A percentile compares a stretch with the other conserved stretches of the same genome.
phyloP scores from a whole-genome alignment of 2,888 invertebrate species.

The Stenichneumon culpator region DNA sequence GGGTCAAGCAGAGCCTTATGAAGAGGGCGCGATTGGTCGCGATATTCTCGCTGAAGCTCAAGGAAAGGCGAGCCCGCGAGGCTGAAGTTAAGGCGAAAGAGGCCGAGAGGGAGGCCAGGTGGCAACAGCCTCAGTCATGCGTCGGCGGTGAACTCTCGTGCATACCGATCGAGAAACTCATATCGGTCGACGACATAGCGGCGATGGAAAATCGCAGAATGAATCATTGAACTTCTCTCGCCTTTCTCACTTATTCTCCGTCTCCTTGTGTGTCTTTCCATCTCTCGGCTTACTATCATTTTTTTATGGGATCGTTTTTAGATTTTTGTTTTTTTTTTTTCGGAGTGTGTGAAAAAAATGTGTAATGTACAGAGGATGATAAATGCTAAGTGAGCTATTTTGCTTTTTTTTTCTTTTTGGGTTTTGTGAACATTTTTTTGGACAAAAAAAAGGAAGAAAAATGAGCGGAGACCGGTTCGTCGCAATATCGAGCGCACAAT shows the following conservation, averaged over 20 bases:
- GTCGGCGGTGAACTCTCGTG: constrained; percentile 94
- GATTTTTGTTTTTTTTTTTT: background rate
- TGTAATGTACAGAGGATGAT: background rate
- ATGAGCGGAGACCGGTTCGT: background rate
- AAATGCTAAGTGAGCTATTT: background rate
- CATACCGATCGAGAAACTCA: constrained; percentile 93
- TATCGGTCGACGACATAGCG: constrained; percentile 86
- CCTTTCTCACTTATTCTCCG: constrained; percentile 41
- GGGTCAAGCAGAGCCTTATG: constrained; percentile 91
- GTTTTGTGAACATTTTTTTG: background rate
- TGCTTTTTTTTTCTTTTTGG: background rate
- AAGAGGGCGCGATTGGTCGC: constrained; percentile 94
- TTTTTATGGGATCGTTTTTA: background rate
- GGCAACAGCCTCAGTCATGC: constrained; percentile 88
- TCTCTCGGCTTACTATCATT: constrained; percentile 19
- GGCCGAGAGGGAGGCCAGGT: constrained; percentile 87
- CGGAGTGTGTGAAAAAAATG: background rate
- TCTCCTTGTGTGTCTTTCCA: constrained; percentile 36
- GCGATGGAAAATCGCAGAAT: constrained; percentile 82
- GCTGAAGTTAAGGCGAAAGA: constrained; percentile 90
- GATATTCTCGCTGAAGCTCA: constrained; percentile 93
- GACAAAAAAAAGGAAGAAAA: background rate
- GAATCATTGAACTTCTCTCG: constrained; percentile 74
- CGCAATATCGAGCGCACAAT: constrained; percentile 56
- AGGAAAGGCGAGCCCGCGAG: constrained; percentile 92